Evolutionary conservation across 2,113 vertebrate genomes (phyloP).

Genomic region (Pampusana beccarii): DNA sequence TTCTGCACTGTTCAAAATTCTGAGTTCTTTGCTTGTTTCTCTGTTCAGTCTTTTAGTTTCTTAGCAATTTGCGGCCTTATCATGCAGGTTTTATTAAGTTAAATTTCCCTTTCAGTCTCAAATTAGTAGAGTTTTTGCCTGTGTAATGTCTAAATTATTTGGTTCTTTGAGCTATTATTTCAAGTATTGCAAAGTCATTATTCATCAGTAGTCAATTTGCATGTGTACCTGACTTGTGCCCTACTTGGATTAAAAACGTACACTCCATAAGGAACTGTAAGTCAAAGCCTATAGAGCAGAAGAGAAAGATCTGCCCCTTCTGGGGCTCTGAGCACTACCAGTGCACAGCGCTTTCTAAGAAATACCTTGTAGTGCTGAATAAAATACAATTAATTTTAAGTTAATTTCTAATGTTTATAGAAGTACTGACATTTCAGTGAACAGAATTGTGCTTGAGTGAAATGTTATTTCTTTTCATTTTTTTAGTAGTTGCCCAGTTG

Average conservation of each 20-base stretch:
- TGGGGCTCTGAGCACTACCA: not conserved
- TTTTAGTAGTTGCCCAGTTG: constrained; percentile 49
- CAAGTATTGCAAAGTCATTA: not conserved
- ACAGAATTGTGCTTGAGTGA: not conserved
- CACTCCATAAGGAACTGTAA: not conserved
- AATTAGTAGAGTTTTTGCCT: not conserved
- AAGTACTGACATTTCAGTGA: constrained; percentile 24
- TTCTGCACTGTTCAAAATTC: not conserved
- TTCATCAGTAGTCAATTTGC: not conserved
- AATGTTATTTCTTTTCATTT: constrained; percentile 19
- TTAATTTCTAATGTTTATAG: not conserved
- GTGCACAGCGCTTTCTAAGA: not conserved
- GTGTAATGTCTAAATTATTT: not conserved
- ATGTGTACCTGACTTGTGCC: not conserved
- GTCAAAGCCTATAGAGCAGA: not conserved
- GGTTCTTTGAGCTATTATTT: not conserved
- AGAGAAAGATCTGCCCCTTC: not conserved
- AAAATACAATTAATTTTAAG: constrained; percentile 39
- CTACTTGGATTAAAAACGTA: not conserved
- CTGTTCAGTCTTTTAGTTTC: not conserved
- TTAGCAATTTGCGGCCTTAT: not conserved
- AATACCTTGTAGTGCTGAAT: not conserved
- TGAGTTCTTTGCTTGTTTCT: not conserved
- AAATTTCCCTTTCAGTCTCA: not conserved
- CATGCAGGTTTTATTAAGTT: not conserved